These are phyloP conservation scores for Paradoxurus hermaphroditus DNA, from an alignment of 2,113 vertebrate species.

Conservation along the genomic window DNA sequence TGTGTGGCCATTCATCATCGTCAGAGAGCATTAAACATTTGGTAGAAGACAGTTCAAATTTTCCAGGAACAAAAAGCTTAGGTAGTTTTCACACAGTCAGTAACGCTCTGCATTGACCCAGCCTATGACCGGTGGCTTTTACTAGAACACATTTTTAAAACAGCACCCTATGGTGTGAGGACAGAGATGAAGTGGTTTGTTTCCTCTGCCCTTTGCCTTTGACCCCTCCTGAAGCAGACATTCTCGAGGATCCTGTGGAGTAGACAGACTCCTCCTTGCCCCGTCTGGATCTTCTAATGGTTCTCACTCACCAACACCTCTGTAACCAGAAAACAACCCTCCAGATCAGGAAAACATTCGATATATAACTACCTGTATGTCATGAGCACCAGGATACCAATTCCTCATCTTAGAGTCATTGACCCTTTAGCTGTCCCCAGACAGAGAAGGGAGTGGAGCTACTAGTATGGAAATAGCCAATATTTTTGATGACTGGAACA, in stretches of 20 bases:
- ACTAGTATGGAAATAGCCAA: background rate
- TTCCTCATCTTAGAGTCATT: background rate
- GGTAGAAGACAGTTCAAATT: background rate
- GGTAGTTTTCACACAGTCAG: background rate
- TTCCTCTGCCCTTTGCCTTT: background rate
- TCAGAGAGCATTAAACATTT: background rate
- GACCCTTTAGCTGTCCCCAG: too few species aligned
- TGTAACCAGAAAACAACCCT: background rate
- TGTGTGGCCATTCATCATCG: background rate
- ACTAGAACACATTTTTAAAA: background rate
- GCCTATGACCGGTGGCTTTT: background rate
- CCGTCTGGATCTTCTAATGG: background rate
- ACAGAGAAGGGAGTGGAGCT: background rate
- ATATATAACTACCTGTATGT: rapidly evolving
- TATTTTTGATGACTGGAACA: background rate
- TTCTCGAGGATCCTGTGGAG: background rate
- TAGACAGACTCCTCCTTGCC: background rate
- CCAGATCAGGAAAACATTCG: background rate
- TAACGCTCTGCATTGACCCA: background rate
- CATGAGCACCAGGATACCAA: rapidly evolving
- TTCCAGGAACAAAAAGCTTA: background rate
- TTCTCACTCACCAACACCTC: background rate
- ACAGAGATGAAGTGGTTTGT: background rate
- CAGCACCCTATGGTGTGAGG: background rate
- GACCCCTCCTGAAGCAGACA: background rate